phyloP scores from a whole-genome alignment of 2,888 invertebrate species.

The Drosophila austrosaltans region DNA sequence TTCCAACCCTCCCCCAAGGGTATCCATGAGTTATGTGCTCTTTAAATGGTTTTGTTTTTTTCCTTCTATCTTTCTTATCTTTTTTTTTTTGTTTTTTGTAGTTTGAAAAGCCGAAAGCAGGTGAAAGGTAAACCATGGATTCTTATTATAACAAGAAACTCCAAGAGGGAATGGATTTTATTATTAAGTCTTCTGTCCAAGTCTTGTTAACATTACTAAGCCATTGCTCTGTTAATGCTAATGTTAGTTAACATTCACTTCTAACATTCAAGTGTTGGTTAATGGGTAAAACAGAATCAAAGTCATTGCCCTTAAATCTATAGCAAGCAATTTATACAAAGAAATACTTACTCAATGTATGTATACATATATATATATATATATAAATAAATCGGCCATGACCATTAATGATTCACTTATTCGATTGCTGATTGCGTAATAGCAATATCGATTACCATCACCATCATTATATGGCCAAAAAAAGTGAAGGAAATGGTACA shows the following conservation, averaged over 20 bases:
- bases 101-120: not conserved
- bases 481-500: slow-evolving; percentile 10
- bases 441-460: slow-evolving; percentile 17
- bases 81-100: not conserved
- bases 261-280: too few species aligned
- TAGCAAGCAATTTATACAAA: too few species aligned
- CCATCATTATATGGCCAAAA: not conserved
- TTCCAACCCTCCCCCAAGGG: not conserved
- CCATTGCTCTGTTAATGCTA: too few species aligned
- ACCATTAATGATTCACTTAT: slow-evolving; percentile 12
- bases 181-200: not conserved
- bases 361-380: too few species aligned
- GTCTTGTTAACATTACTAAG: not conserved
- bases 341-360: too few species aligned
- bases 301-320: too few species aligned
- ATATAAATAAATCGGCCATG: not conserved
- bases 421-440: slow-evolving; percentile 15
- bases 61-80: too few species aligned
- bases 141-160: too few species aligned
- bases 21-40: slow-evolving; percentile 10
- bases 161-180: not conserved
- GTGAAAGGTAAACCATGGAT: too few species aligned
- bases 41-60: not conserved
- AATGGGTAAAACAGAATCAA: too few species aligned
- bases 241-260: too few species aligned